These are phyloP conservation scores for Ostrea edulis DNA, from an alignment of 1,140 invertebrate genomes.

Conservation along the genomic window DNA sequence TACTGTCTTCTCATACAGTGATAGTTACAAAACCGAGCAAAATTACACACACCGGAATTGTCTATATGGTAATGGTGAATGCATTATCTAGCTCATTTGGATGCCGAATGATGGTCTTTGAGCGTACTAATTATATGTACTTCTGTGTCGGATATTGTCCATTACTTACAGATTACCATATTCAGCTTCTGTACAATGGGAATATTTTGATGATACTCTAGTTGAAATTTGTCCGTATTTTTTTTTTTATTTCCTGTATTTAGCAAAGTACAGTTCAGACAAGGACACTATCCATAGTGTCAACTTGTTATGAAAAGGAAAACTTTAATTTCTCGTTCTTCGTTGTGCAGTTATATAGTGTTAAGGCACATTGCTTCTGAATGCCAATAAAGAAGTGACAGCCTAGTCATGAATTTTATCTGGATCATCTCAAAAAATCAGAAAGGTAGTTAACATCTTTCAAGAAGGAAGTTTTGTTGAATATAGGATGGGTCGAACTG, in stretches of 20 bases:
- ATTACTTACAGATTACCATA: too few species aligned
- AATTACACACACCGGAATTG: too few species aligned
- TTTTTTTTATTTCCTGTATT: neutral
- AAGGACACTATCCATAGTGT: neutral
- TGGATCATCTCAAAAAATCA: conserved; percentile 8
- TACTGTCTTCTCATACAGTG: too few species aligned
- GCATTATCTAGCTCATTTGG: too few species aligned
- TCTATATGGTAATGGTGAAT: too few species aligned
- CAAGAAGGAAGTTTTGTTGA: neutral
- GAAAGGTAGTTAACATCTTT: neutral
- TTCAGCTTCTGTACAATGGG: too few species aligned
- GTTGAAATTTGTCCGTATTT: neutral
- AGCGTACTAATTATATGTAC: too few species aligned
- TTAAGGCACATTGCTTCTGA: neutral
- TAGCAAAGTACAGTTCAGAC: neutral
- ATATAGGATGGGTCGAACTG: too few species aligned
- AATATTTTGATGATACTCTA: neutral
- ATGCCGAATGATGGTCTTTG: too few species aligned
- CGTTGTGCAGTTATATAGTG: neutral
- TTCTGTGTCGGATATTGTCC: too few species aligned
- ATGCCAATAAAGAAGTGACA: conserved; percentile 1
- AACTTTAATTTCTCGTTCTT: conserved; percentile 13
- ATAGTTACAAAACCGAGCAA: too few species aligned
- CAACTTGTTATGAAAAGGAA: neutral
- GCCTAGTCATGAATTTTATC: neutral